Base-by-base conservation (phyloP, 2,888 invertebrate species). In the Meganola albula region DNA sequence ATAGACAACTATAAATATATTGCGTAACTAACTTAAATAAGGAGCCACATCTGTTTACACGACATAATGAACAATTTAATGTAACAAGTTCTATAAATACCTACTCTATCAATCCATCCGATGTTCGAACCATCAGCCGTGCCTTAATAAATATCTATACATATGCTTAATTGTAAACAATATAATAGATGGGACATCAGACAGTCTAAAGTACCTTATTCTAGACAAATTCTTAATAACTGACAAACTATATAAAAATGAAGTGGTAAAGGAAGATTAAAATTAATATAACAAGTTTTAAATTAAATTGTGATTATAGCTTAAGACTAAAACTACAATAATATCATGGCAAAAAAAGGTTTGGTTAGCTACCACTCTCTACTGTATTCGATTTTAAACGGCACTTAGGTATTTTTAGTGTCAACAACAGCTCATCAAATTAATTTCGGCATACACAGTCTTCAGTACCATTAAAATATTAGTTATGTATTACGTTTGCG, bases 121-220 rank as follows among this genome's bases (percentile, higher is more conserved):
- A 74, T 67, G 67, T 62, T 63, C 44, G 47, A 53, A 48, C 59
- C 69, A 64, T 63, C 66, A 71, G 66, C 63, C 71, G 71, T 72
- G 42, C 41, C 31, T 71, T 58, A 78, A 78, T 80, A 79, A 79
- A 77, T 80, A 80, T 74, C 72, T 82, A 74, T 82, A 80, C 79
- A 82, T 61, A 62, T 53, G 51, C 65, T 71, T 73, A 74, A 54
- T 32, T 58, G 61, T 53, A 58, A 61, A 58, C 34, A 34, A 48
- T 48, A 41, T 40, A 55, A 52, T 51, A 52, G 51, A 57, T 44
- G 49, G 48, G 53, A 48, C 43, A 56, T 53, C 49, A 52, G 55
- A 56, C 53, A 48, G 51, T 45, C 52, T 45, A 42, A 37, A 40
- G 33, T 47, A 38, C 31, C 31, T 40, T 30, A 31, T 37, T 31